Evolutionary conservation across 2,797 vertebrate species (phyloP), one percentile per base, ranked within the genome.

Genomic region (Silurus lanzhouensis): DNA sequence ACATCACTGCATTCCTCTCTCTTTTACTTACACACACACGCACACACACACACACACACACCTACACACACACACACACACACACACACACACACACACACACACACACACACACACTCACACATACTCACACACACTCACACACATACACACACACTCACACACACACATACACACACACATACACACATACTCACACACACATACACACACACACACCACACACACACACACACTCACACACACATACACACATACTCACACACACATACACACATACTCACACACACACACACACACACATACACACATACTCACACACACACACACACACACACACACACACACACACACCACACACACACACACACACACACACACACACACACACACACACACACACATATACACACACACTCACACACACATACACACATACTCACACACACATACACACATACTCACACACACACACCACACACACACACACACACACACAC

Each of bases 1-100:
- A 83, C 5, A 83, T 83, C 82, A 75, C 44, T 70, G n/a, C 60
- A 68, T 71, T 71, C 81, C 58, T 17, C 14, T 27, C 61, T 20
- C 31, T 6, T 17, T 6, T 17, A 60, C 86, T 85, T 83, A 44
- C 81, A 52, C 76, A 22, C 20, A 58, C 79, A 86, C 83, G 38
- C 76, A 22, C 20, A 58, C 79, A 86, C 83, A 85, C 87, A 4
- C 74, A 12, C 75, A 19, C 55, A 2, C 57, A 38, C 58, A 38
- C 86, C 83, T 83, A 44, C 81, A 52, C 76, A 19, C 20, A 58
- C 79, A 86, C 83, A 85, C 87, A 4, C 74, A 12, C 75, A 86
- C 83, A 85, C 87, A 4, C 74, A 12, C 75, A 19, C 55, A 9
- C 77, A 38, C n/a, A 60, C 86, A 84, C 84, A 44, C 81, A 52